Percentiles rank a stretch among this genome's conserved stretches.
These are phyloP conservation scores for Microcebus ravelobensis DNA, from an alignment of 2,113 vertebrate species.

Conservation along the genomic window DNA sequence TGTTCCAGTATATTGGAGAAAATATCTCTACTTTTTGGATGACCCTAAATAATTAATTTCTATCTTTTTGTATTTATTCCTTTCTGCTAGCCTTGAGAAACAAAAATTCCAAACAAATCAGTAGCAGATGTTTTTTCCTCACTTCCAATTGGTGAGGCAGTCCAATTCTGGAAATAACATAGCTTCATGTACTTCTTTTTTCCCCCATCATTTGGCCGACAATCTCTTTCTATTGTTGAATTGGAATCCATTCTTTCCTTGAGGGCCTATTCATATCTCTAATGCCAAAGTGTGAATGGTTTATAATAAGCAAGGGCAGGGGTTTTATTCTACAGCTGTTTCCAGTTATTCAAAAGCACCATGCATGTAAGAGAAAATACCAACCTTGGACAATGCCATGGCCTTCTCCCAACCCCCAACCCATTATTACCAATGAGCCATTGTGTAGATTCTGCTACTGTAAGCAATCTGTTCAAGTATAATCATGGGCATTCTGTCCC, in stretches of 20 bases:
- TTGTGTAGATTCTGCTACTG: background rate
- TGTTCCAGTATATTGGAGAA: background rate
- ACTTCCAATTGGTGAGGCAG: background rate
- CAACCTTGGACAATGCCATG: background rate
- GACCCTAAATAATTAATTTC: background rate
- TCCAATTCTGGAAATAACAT: background rate
- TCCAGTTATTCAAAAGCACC: background rate
- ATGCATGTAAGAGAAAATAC: background rate
- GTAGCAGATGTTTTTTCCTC: background rate
- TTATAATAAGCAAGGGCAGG: slow-evolving; percentile 10
- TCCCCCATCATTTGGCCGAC: background rate
- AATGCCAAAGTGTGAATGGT: slow-evolving; percentile 23
- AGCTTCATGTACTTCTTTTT: background rate
- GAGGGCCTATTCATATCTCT: slow-evolving; percentile 10
- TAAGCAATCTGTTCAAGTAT: background rate
- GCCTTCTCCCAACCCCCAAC: background rate
- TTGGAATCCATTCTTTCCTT: slow-evolving; percentile 47
- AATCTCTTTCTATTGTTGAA: background rate
- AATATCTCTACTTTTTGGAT: background rate
- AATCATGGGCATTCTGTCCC: background rate
- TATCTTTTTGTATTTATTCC: background rate
- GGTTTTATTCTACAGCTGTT: background rate
- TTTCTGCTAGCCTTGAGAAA: background rate
- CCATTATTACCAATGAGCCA: background rate
- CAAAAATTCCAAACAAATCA: background rate